Conservation (phyloP, 2,888 invertebrate species). For the Carcina quercana region DNA sequence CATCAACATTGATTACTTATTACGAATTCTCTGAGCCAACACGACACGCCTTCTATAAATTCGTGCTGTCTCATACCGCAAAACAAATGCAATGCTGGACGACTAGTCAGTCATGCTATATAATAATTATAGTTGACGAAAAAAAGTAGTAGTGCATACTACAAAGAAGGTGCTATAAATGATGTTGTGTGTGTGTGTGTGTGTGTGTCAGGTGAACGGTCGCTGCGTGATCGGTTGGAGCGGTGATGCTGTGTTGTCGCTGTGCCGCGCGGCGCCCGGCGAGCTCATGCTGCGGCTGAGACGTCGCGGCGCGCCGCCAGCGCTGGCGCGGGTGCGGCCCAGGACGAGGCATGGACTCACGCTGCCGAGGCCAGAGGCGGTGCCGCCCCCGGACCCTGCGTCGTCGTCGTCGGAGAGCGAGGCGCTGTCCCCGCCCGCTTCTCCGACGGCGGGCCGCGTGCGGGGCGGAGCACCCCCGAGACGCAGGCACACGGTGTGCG, state of each 20-base stretch:
- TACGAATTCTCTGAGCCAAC: too few species aligned
- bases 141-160: too few species aligned
- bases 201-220: slow-evolving; percentile 32
- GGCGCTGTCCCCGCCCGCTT: slow-evolving; percentile 58
- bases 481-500: slow-evolving; percentile 91
- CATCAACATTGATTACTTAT: too few species aligned
- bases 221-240: slow-evolving; percentile 54
- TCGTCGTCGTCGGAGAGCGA: slow-evolving; percentile 39
- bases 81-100: too few species aligned
- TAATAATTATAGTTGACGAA: too few species aligned
- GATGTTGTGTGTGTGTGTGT: not conserved
- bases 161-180: too few species aligned
- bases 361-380: slow-evolving; percentile 30
- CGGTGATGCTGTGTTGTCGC: slow-evolving; percentile 33
- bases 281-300: slow-evolving; percentile 6
- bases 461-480: slow-evolving; percentile 60
- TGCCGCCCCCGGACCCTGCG: slow-evolving; percentile 10
- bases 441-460: slow-evolving; percentile 40
- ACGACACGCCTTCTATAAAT: too few species aligned
- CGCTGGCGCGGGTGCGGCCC: slow-evolving; percentile 22
- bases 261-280: slow-evolving; percentile 22
- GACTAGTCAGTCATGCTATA: too few species aligned
- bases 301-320: slow-evolving; percentile 17
- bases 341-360: slow-evolving; percentile 54
- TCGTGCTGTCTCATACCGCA: too few species aligned